These are phyloP conservation scores for Conus canariensis DNA, from an alignment of 2,888 invertebrate genomes.

Conservation along the genomic window DNA sequence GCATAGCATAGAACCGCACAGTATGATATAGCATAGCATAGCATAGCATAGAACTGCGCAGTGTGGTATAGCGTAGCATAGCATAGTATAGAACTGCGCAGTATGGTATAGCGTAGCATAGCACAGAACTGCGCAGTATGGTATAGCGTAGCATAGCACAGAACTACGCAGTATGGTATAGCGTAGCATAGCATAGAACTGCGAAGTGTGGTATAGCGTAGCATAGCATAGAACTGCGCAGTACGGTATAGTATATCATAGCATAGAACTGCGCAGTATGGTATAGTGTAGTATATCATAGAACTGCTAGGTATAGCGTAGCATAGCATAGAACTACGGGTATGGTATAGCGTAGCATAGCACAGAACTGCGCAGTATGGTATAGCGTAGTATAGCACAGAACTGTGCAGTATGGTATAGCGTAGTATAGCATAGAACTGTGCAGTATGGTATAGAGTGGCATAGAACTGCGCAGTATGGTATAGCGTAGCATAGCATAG, in stretches of 20 bases:
- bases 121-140: neutral
- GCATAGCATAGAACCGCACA: neutral
- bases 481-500: neutral
- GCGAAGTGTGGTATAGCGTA: neutral
- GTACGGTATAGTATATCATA: neutral
- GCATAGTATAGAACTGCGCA: neutral
- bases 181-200: neutral
- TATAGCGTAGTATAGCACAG: neutral
- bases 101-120: neutral
- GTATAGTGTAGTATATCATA: neutral
- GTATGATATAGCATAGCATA: neutral
- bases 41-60: neutral
- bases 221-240: neutral
- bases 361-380: neutral
- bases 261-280: neutral
- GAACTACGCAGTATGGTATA: neutral
- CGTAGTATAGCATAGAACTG: neutral
- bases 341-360: neutral
- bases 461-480: neutral
- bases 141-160: neutral
- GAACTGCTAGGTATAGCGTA: neutral
- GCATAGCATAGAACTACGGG: neutral
- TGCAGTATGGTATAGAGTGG: neutral
- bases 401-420: neutral
- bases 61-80: neutral